Percentiles rank a stretch among this genome's conserved stretches.
These are phyloP conservation scores for Corydoras maculifer DNA, from an alignment of 2,113 vertebrate species.

Conservation along the genomic window DNA sequence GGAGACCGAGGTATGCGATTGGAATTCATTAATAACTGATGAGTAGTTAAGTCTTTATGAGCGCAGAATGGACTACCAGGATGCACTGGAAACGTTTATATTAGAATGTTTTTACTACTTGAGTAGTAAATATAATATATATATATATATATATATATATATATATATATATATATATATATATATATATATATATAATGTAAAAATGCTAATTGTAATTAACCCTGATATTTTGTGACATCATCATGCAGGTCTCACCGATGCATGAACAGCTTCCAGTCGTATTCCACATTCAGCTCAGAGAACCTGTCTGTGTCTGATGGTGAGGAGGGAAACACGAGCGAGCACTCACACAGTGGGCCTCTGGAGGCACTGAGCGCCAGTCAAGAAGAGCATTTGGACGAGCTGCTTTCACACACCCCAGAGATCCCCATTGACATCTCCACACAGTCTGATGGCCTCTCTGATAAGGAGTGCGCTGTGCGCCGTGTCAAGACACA, in stretches of 20 bases:
- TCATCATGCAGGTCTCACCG: slow-evolving; percentile 76
- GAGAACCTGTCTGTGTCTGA: slow-evolving; percentile 97
- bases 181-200: no score
- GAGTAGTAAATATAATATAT: no score
- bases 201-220: no score
- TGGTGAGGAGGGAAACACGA: slow-evolving; percentile 97
- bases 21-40: slow-evolving; percentile 30
- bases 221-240: not conserved
- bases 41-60: no score
- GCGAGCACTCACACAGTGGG: slow-evolving; percentile 86
- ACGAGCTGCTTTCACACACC: slow-evolving; percentile 88
- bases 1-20: slow-evolving; percentile 84
- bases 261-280: slow-evolving; percentile 94
- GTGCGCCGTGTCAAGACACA: slow-evolving; percentile 96
- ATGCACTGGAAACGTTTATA: no score
- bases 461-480: slow-evolving; percentile 96
- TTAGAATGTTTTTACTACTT: no score
- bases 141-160: no score
- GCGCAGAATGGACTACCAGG: no score
- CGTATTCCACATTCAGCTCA: slow-evolving; percentile 96
- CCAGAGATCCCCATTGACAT: slow-evolving; percentile 97
- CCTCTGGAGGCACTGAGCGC: slow-evolving; percentile 77
- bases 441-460: slow-evolving; percentile 91
- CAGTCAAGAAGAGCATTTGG: slow-evolving; percentile 79
- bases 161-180: no score